Evolutionary conservation across 2,113 vertebrate species (phyloP).

Genomic region (human (Homo sapiens)): DNA sequence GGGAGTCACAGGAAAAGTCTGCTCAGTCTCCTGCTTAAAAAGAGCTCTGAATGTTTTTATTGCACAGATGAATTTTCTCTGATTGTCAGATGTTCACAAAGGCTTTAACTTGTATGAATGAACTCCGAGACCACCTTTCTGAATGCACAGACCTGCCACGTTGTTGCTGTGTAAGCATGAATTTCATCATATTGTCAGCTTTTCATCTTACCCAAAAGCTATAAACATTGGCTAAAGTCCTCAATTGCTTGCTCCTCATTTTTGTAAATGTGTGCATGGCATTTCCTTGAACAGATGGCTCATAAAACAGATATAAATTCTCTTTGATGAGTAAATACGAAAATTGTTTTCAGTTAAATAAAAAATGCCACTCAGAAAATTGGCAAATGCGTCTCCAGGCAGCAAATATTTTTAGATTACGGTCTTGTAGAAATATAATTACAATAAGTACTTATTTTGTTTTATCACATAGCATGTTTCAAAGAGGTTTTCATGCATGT

Average conservation of each 20-base stretch:
- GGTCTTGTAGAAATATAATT: background rate
- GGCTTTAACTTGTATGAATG: background rate
- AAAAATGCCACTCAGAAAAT: background rate
- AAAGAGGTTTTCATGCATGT: background rate
- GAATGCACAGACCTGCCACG: background rate
- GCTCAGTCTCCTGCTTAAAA: background rate
- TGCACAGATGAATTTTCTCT: background rate
- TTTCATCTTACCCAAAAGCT: background rate
- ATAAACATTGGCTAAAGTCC: background rate
- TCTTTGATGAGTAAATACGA: background rate
- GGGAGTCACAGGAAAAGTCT: background rate
- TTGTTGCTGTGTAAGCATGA: background rate
- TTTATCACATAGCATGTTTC: background rate
- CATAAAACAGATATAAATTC: background rate
- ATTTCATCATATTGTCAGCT: background rate
- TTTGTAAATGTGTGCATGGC: background rate
- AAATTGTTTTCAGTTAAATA: background rate
- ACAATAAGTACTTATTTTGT: background rate
- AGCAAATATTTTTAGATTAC: background rate
- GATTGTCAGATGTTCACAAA: background rate
- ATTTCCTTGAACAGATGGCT: background rate
- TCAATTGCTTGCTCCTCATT: background rate
- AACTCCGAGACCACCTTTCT: background rate
- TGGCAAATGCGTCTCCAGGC: background rate
- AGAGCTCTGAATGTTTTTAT: background rate